Base-by-base conservation (phyloP, 1,140 invertebrate genomes). In the Aleiodes sp. region DNA sequence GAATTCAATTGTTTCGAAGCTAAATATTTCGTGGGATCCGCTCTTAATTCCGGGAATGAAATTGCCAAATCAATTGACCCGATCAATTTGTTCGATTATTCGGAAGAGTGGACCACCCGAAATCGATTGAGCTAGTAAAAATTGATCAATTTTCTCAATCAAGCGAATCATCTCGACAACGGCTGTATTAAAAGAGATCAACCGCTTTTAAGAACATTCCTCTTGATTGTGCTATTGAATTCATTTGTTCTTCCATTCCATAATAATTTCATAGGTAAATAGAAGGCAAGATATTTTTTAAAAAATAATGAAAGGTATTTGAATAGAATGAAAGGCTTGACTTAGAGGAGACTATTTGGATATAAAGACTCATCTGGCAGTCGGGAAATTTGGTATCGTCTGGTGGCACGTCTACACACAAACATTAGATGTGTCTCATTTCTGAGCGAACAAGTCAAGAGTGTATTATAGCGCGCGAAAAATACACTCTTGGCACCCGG, bases 401-500 rank as follows among this genome's bases (percentile, higher is more conserved):
- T 52, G 46, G 46, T 52, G 46, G 21, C 21, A 52, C 46, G 46
- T 52, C 46, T 52, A 24, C 46, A 24, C 21, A 9, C 16, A 21
- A 43, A 52, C 46, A 52, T 26, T 12, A 52, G 46, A 52, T 16
- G 46, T 52, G 2, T 52, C 46, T n/a, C 39, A 52, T 52, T 24
- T 46, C n/a, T 46, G 2, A 52, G 1, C 26, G 21, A 1, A 16
- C n/a, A 43, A 43, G 39, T 52, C 46, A n/a, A n/a, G n/a, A n/a
- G 21, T 52, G 21, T 52, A 16, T 43, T 43, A 43, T 43, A 43
- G 4, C 46, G 12, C 46, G 21, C 21, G 16, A 33, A 63, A 63
- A 69, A 69, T 63, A 69, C 35, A 69, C 43, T 63, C 65, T 73
- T 64, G 71, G 68, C 68, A 73, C 61, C 64, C 60, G 71, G 71